These are phyloP conservation scores for Nudaria mundana DNA, from an alignment of 2,888 invertebrate species.

Conservation along the genomic window DNA sequence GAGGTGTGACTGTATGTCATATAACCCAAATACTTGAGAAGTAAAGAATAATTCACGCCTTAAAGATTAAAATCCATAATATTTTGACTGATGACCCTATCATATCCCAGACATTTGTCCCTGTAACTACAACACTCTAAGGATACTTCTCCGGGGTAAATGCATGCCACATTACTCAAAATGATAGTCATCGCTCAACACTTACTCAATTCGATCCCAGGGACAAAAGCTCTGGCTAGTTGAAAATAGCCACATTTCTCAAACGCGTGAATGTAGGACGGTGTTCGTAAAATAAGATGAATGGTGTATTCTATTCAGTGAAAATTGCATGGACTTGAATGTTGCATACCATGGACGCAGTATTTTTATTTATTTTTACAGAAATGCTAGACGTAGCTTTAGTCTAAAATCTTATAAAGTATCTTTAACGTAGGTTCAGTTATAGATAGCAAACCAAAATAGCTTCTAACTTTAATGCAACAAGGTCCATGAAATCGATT, in stretches of 20 bases:
- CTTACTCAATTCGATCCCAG: constrained; percentile 21
- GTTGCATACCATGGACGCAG: constrained; percentile 34
- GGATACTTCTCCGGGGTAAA: too few relatives aligned
- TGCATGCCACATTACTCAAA: constrained; percentile 22
- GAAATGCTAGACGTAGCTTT: too few relatives aligned
- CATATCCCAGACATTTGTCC: too few relatives aligned
- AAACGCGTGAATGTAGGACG: constrained; percentile 37
- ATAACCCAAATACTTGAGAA: too few relatives aligned
- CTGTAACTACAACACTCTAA: background rate
- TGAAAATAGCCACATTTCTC: constrained; percentile 36
- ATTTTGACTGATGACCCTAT: too few relatives aligned
- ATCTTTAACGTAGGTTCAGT: too few relatives aligned
- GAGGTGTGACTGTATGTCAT: too few relatives aligned
- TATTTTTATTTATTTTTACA: too few relatives aligned
- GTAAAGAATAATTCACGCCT: too few relatives aligned
- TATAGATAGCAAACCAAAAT: constrained; percentile 18
- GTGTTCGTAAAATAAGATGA: constrained; percentile 42
- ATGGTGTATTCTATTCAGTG: constrained; percentile 37
- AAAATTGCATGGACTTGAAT: constrained; percentile 32
- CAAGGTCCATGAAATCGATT: constrained; percentile 20
- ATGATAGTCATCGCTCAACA: constrained; percentile 31
- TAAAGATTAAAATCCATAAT: too few relatives aligned
- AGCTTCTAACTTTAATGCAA: constrained; percentile 8
- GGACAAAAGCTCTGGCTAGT: constrained; percentile 28
- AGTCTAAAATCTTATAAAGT: too few relatives aligned